phyloP scores from a whole-genome alignment of 2,888 invertebrate species.

The Mystacides longicornis region DNA sequence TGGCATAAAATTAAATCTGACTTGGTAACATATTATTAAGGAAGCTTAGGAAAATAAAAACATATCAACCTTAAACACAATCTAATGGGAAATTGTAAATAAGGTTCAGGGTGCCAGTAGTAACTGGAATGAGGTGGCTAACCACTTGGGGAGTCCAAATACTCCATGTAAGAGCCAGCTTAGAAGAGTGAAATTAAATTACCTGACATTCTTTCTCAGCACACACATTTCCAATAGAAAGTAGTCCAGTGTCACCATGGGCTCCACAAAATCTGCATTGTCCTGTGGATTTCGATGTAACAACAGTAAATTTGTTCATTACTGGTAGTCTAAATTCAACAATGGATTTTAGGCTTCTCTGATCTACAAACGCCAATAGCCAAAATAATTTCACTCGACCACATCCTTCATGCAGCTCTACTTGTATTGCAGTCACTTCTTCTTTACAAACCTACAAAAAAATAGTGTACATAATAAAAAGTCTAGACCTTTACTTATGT shows the following conservation, averaged over 20 bases:
- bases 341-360: constrained; percentile 82
- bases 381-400: constrained; percentile 94
- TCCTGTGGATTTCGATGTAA: constrained; percentile 44
- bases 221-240: constrained; percentile 91
- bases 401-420: constrained; percentile 95
- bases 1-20: no score
- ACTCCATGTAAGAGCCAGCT: no score
- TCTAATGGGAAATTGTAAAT: no score
- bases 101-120: no score
- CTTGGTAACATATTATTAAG: no score
- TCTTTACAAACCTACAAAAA: constrained; percentile 80
- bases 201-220: constrained; percentile 91
- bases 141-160: no score
- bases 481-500: background rate
- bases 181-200: no score
- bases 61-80: no score
- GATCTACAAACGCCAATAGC: constrained; percentile 88
- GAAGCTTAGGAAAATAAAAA: no score
- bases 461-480: background rate
- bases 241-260: constrained; percentile 70
- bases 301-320: constrained; percentile 35
- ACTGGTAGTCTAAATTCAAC: constrained; percentile 74
- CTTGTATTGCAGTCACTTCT: constrained; percentile 91
- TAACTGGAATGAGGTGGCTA: no score
- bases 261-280: constrained; percentile 89